Evolutionary conservation across 2,797 vertebrate species (phyloP).

Genomic region (Danionella dracula): DNA sequence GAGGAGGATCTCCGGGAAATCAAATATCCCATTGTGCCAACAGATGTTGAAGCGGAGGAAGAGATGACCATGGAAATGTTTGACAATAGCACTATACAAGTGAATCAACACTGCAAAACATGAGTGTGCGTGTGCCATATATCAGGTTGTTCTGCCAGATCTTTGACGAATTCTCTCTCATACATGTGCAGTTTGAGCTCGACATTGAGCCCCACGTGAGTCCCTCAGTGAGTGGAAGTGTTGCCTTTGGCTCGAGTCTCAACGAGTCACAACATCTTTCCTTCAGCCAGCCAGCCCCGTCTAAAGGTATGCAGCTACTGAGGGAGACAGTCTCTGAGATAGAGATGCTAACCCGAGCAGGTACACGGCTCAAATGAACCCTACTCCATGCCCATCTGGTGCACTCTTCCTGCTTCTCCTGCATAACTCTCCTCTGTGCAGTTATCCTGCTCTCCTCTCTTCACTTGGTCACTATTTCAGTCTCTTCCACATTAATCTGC

Average conservation of each 20-base stretch:
- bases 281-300: conserved; percentile 73
- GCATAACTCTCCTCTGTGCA: conserved; percentile 10
- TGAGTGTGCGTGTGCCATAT: too few species aligned
- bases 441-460: neutral
- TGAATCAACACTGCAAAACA: conserved; percentile 48
- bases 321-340: conserved; percentile 77
- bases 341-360: conserved; percentile 83
- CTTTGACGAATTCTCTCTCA: neutral
- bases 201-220: conserved; percentile 90
- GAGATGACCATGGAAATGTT: conserved; percentile 90
- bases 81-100: conserved; percentile 89
- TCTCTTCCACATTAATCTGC: too few species aligned
- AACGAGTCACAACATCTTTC: conserved; percentile 85
- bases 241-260: conserved; percentile 52
- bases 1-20: conserved; percentile 31
- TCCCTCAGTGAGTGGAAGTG: conserved; percentile 64
- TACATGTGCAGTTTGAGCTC: conserved; percentile 79
- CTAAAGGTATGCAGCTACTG: conserved; percentile 86
- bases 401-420: conserved; percentile 1
- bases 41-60: conserved; percentile 76
- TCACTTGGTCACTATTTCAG: neutral
- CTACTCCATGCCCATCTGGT: conserved; percentile 2
- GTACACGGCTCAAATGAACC: conserved; percentile 61
- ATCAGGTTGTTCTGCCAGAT: too few species aligned
- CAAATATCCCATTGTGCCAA: conserved; percentile 17